Conservation (phyloP, 2,113 vertebrate genomes). For the Dromaius novaehollandiae region DNA sequence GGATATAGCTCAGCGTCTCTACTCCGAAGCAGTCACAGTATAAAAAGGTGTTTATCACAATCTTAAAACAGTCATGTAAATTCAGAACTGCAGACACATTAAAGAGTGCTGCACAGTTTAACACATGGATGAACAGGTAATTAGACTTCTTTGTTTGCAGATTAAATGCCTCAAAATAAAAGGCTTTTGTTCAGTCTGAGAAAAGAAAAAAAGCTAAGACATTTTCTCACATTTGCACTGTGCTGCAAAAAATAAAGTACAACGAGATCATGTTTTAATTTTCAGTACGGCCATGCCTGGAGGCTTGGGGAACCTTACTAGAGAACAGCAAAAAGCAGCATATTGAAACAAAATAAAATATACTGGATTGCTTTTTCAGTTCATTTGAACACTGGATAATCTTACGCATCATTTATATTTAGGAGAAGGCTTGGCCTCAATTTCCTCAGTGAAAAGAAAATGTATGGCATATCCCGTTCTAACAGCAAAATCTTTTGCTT, state of each 20-base stretch:
- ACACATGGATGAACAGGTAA: constrained; percentile 38
- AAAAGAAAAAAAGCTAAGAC: not conserved
- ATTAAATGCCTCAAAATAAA: constrained; percentile 42
- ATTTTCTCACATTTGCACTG: not conserved
- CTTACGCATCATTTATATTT: not conserved
- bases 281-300: not conserved
- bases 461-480: not conserved
- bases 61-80: constrained; percentile 7
- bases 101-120: constrained; percentile 3
- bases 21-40: not conserved
- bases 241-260: not conserved
- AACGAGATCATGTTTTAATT: not conserved
- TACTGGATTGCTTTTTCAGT: not conserved
- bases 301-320: not conserved
- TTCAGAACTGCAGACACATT: not conserved
- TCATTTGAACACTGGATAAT: not conserved
- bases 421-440: not conserved
- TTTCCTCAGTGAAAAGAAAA: not conserved
- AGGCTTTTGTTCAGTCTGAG: not conserved
- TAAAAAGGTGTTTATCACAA: not conserved
- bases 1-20: not conserved
- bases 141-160: not conserved
- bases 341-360: not conserved
- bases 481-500: not conserved
- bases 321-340: not conserved